These are phyloP conservation scores for Bufo bufo DNA, from an alignment of 2,113 vertebrate species.

Conservation along the genomic window DNA sequence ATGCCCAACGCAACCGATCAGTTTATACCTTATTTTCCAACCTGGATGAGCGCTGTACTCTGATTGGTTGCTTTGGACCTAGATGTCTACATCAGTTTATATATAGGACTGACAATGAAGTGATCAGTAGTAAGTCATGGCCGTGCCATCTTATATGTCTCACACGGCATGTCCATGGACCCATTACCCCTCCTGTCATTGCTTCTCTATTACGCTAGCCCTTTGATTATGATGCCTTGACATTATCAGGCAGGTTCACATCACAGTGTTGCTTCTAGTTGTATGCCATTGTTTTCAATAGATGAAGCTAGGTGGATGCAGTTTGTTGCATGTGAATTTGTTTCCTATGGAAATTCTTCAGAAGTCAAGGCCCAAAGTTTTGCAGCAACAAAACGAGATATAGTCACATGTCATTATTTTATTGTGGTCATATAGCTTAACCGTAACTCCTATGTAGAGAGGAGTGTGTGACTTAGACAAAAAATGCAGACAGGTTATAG, in stretches of 20 bases:
- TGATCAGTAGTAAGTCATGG: no score
- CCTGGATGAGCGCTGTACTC: background rate
- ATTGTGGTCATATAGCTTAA: background rate
- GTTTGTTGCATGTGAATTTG: background rate
- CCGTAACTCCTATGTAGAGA: background rate
- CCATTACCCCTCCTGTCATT: no score
- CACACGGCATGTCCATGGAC: no score
- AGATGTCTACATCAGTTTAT: background rate
- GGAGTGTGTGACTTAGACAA: no score
- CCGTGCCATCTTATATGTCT: no score
- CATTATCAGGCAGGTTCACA: background rate
- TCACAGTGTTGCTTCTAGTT: background rate
- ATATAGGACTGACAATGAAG: background rate
- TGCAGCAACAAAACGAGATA: background rate
- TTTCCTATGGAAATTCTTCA: conserved; percentile 1
- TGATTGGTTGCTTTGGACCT: background rate
- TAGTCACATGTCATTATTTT: background rate
- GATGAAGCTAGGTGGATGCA: background rate
- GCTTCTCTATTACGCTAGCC: no score
- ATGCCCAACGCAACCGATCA: background rate
- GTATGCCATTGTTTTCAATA: background rate
- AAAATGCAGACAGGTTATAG: background rate
- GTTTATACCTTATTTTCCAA: background rate
- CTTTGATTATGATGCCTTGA: background rate
- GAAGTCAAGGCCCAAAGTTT: background rate